Evolutionary conservation across 1,140 invertebrate genomes (phyloP), one percentile per base, ranked within the genome.

Genomic region (Habropoda laboriosa): DNA sequence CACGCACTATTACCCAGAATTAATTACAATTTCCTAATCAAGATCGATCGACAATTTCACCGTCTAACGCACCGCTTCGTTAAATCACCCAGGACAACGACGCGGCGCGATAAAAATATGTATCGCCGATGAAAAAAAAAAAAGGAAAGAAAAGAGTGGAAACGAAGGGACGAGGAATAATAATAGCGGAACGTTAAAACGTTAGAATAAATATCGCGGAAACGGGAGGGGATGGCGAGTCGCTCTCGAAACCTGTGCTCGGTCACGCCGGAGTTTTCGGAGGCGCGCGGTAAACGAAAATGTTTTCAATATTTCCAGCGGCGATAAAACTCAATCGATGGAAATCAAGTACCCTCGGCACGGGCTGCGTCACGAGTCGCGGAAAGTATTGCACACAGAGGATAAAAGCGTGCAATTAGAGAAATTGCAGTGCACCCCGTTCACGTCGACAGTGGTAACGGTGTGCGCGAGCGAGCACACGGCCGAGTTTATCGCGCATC

Each of bases 401-500:
- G 66, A 82, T 86, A 81, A 86, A 86, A 81, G 83, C 83, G 58
- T 82, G 84, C 84, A 86, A 86, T 86, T 86, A 86, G 83, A 86
- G 84, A 85, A 86, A 85, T 86, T 86, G 84, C 84, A 74, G 68
- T 58, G 32, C 40, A 73, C 40, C 63, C 45, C 21, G 35, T 3
- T 18, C 8, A n/a, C 16, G 40, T 1, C 27, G 21, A 5, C 24
- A 38, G 35, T 35, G 47, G 4, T n/a, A 7, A 32, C 18, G 13
- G 13, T 18, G 40, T 16, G 49, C 49, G 47, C 5, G 5, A 8
- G 18, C 30, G 18, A 10, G 27, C n/a, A 13, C 47, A 30, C 27
- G 77, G 35, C 55, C 51, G 83, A 85, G 79, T 86, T 81, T 73
- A 86, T 85, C 83, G 83, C 24, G 47, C 45, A 74, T 83, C 83